Conservation (phyloP, 92 coral and sea anemone species). For the Porites divaricata region DNA sequence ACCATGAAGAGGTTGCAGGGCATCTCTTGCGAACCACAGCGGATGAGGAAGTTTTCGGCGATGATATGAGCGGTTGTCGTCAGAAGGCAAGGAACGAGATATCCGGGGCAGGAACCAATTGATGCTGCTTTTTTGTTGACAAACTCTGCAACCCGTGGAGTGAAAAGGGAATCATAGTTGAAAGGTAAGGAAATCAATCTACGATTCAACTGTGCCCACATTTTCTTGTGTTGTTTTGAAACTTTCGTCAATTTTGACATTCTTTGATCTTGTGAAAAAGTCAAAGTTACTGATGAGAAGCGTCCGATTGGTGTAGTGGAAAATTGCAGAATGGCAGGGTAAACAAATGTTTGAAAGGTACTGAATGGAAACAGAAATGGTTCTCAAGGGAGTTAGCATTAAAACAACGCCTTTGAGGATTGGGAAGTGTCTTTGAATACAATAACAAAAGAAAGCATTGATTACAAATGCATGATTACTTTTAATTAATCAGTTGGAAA, state of each 20-base stretch:
- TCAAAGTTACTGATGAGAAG: too few relatives aligned
- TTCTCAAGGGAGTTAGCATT: too few relatives aligned
- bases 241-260: constrained; percentile 32
- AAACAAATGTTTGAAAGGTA: too few relatives aligned
- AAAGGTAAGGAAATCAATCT: constrained; percentile 49
- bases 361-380: neutral
- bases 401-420: too few relatives aligned
- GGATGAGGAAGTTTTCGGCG: constrained; percentile 27
- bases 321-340: neutral
- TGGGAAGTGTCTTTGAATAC: too few relatives aligned
- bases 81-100: constrained; percentile 50
- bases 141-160: constrained; percentile 44
- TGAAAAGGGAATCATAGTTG: constrained; percentile 34
- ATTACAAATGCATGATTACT: too few relatives aligned
- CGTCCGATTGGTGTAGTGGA: rapidly evolving
- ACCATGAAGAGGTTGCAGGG: constrained; percentile 10
- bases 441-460: too few relatives aligned
- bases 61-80: constrained; percentile 43
- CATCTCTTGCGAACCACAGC: constrained; percentile 28
- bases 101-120: constrained; percentile 47
- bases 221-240: constrained; percentile 45
- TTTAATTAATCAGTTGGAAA: too few relatives aligned
- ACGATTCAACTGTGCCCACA: constrained; percentile 59
- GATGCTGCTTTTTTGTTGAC: constrained; percentile 42
- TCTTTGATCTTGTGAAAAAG: neutral